Conservation (phyloP, 1,140 invertebrate species). For the Diorhabda sublineata region DNA sequence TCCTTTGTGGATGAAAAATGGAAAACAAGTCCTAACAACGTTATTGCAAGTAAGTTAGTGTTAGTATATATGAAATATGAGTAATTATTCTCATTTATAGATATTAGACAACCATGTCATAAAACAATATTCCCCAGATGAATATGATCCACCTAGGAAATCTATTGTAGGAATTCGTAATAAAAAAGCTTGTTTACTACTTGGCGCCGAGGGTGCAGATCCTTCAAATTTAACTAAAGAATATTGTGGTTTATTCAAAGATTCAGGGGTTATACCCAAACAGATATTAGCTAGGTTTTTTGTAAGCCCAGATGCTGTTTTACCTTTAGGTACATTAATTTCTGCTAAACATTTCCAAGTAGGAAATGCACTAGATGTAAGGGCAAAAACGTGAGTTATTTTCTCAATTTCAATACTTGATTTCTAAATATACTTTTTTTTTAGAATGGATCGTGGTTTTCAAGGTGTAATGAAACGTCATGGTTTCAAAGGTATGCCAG, state of each 20-base stretch:
- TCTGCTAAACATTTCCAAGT: constrained; percentile 84
- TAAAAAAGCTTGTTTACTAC: constrained; percentile 68
- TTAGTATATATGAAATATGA: background rate
- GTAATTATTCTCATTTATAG: constrained; percentile 51
- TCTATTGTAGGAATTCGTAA: constrained; percentile 42
- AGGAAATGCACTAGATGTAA: constrained; percentile 87
- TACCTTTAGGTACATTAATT: constrained; percentile 87
- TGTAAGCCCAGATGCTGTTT: constrained; percentile 78
- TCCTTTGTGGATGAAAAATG: constrained; percentile 88
- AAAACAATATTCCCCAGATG: constrained; percentile 82
- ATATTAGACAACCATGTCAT: constrained; percentile 95
- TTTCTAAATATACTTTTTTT: background rate
- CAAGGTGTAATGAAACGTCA: constrained; percentile 97
- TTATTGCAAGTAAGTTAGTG: constrained; percentile 70
- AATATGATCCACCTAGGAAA: constrained; percentile 59
- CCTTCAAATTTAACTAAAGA: constrained; percentile 83
- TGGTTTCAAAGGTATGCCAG: constrained; percentile 92
- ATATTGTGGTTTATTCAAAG: constrained; percentile 83
- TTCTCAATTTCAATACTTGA: background rate
- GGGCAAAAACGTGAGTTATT: constrained; percentile 82
- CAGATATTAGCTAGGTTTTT: constrained; percentile 77
- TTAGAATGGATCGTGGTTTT: constrained; percentile 88
- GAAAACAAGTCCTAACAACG: constrained; percentile 72
- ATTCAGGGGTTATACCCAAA: constrained; percentile 87
- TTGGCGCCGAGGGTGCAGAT: constrained; percentile 87